Conservation (phyloP, 2,888 invertebrate species). For the Bembecia ichneumoniformis region DNA sequence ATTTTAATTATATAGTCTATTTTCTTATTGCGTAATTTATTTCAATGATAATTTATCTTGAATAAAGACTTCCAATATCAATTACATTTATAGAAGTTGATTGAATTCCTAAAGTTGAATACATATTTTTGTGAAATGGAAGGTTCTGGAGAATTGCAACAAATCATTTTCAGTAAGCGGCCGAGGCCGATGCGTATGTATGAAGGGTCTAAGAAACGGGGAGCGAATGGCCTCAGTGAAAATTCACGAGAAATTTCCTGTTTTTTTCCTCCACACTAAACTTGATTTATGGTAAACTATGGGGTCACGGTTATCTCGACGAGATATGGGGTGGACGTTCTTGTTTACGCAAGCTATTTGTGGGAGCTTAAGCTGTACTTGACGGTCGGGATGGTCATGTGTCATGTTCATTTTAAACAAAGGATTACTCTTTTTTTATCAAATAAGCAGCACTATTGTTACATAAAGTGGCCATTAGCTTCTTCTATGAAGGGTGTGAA, state of each 20-base stretch:
- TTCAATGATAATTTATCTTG: too few relatives aligned
- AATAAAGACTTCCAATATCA: too few relatives aligned
- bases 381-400: background rate
- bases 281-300: conserved; percentile 4
- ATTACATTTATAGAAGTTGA: too few relatives aligned
- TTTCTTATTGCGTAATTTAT: too few relatives aligned
- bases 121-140: conserved; percentile 27
- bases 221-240: background rate
- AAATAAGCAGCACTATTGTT: too few relatives aligned
- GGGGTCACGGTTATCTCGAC: background rate
- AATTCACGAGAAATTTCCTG: background rate
- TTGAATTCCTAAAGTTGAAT: background rate
- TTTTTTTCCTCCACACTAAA: too few relatives aligned
- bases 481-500: too few relatives aligned
- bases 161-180: conserved; percentile 26
- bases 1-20: too few relatives aligned
- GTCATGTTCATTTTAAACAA: background rate
- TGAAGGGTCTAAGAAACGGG: conserved; percentile 13
- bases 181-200: conserved; percentile 5
- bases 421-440: too few relatives aligned
- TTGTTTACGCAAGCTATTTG: conserved; percentile 1
- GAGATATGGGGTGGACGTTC: background rate
- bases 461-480: too few relatives aligned
- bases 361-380: background rate
- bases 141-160: conserved; percentile 19